Evolutionary conservation across 2,888 invertebrate genomes (phyloP).

Genomic region (Pyralis farinalis): DNA sequence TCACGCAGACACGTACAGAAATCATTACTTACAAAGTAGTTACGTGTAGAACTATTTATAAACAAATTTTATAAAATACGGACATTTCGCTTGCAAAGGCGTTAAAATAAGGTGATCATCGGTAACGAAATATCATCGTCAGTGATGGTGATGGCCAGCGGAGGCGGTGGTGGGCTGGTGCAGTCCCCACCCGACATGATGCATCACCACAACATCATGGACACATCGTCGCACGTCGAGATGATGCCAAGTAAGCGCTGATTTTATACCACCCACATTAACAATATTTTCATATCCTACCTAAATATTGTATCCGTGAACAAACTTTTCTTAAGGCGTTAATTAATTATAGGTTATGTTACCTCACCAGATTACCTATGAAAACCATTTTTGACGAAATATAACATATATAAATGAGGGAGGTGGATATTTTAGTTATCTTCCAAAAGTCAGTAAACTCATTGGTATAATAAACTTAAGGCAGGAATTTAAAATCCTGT

Average conservation of each 20-base stretch:
- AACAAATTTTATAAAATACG: not conserved
- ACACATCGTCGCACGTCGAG: constrained; percentile 73
- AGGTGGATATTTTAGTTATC: no score
- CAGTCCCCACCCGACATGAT: constrained; percentile 79
- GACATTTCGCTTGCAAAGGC: constrained; percentile 10
- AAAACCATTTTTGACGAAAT: no score
- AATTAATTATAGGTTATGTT: no score
- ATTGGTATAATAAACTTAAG: no score
- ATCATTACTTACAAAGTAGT: not conserved
- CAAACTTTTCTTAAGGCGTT: no score
- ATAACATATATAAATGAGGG: no score
- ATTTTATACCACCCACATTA: no score
- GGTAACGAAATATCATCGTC: constrained; percentile 35
- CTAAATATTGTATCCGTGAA: no score
- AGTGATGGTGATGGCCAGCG: constrained; percentile 78
- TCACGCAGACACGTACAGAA: not conserved
- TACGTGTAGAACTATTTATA: not conserved
- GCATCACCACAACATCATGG: constrained; percentile 76
- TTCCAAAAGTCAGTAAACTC: no score
- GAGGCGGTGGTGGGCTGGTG: constrained; percentile 74
- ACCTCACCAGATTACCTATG: no score
- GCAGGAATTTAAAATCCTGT: no score
- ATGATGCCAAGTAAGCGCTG: constrained; percentile 74
- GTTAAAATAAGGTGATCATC: constrained; percentile 32
- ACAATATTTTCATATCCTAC: no score